Base-by-base conservation (phyloP, 2,888 invertebrate genomes). In the Bursaphelenchus okinawaensis region DNA sequence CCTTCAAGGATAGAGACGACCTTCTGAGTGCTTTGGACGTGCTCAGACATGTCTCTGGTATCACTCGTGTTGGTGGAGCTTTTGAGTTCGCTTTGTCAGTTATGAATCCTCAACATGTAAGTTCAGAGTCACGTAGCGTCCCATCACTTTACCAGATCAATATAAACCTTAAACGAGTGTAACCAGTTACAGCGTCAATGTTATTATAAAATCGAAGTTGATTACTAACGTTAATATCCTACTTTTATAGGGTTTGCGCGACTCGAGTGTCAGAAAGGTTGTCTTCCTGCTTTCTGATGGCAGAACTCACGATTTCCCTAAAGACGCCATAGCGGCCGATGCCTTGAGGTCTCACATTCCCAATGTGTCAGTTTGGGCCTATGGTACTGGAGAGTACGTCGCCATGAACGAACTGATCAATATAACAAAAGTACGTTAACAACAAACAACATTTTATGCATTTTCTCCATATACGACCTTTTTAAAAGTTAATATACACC, bases 381-480 rank as follows among this genome's bases (percentile, higher is more conserved):
- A 81, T 67, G 81, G 81, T 51, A 80, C 80, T 7, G 81, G 81
- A 4, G 81, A 81, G 55, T 81, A 79, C 61, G 81, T 81, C 24
- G 81, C 81, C 19, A 76, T 79, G 75, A 65, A 71, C 6, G 80
- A 78, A 26, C 64, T 81, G 54, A 62, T 75, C 9, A 78, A 80
- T 59, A 78, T 78, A 51, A 79, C 79, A 7, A 72, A 69, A 62
- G 71, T 61, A 26, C 55, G 51, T n/a, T 40, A 40, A 40, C 40
- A 40, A n/a, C n/a, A n/a, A n/a, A n/a, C n/a, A n/a, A n/a, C n/a
- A n/a, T n/a, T n/a, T n/a, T n/a, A n/a, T n/a, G n/a, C n/a, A n/a
- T n/a, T n/a, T n/a, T n/a, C n/a, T n/a, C n/a, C n/a, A n/a, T n/a
- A n/a, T n/a, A n/a, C n/a, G n/a, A n/a, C n/a, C n/a, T n/a, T n/a